Evolutionary conservation across 2,888 invertebrate genomes (phyloP), one percentile per base, ranked within the genome.

Genomic region (Heliconius erato): DNA sequence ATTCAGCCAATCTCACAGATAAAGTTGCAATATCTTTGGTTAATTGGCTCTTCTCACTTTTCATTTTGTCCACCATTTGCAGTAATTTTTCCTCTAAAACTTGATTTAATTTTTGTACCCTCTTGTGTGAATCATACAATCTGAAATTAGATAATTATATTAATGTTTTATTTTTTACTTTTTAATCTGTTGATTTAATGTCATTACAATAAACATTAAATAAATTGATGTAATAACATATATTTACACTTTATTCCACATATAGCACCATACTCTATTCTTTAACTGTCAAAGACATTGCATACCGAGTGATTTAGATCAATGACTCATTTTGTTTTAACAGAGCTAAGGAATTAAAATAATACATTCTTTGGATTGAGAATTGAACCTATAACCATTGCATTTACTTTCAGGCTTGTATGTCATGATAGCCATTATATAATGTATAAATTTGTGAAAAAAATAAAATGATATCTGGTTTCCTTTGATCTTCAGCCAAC

Each of bases 31-130:
- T 97, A 92, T 99, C 99, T 93, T 98, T 98, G 72, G 98, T 98
- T 86, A 99, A 96, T 88, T 98, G 97, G 87, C 97, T 97, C 92
- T 99, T 98, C 91, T 99, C 99, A 80, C 98, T 97, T 92, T 99
- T 98, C 96, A 98, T 98, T 90, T 98, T 97, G 94, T 99, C 99
- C 11, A 99, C 99, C 93, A 99, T 97, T 94, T 98, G 98, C 84
- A 99, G 95, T 84, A 99, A 95, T 92, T 99, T 99, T 92, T 99
- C 99, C 96, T 99, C 99, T 88, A 99, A 96, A 87, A 98, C 98
- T 96, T 99, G 99, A 94, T 99, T 99, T 69, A 99, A 97, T 94
- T 98, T 98, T 94, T 99, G 99, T 83, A 99, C 97, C 89, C 98
- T 97, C 91, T 98, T 98, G 91, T 99, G 99, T 81, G 99, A 98